Conservation (phyloP, 2,113 vertebrate species). For the Callorhinus ursinus region DNA sequence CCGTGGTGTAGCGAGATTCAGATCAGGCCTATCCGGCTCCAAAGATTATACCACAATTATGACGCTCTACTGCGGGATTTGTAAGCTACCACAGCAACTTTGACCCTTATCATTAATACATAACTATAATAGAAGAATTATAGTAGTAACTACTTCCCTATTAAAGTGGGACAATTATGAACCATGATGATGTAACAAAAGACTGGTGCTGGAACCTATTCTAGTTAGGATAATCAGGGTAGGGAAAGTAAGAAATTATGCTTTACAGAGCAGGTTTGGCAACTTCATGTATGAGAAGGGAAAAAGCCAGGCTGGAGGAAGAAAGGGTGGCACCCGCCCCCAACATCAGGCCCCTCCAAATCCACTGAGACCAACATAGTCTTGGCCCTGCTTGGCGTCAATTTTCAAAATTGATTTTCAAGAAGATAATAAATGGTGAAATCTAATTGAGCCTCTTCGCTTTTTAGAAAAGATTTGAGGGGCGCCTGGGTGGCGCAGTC, state of each 20-base stretch:
- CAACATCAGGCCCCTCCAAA: too few species aligned
- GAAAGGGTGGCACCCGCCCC: rapidly evolving
- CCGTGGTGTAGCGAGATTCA: neutral
- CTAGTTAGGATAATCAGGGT: neutral
- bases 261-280: neutral
- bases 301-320: neutral
- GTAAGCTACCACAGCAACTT: neutral
- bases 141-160: neutral
- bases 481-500: too few species aligned
- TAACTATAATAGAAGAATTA: neutral
- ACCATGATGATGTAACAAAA: neutral
- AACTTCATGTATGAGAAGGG: neutral
- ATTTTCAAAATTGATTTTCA: neutral
- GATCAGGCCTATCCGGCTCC: neutral
- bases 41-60: neutral
- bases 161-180: neutral
- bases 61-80: too few species aligned
- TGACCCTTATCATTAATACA: neutral
- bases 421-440: neutral
- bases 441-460: neutral
- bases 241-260: too few species aligned
- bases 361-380: rapidly evolving
- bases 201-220: neutral
- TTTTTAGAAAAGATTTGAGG: neutral
- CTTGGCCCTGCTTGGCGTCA: neutral